phyloP scores from a whole-genome alignment of 2,113 vertebrate species.

The Sceloporus tristichus region DNA sequence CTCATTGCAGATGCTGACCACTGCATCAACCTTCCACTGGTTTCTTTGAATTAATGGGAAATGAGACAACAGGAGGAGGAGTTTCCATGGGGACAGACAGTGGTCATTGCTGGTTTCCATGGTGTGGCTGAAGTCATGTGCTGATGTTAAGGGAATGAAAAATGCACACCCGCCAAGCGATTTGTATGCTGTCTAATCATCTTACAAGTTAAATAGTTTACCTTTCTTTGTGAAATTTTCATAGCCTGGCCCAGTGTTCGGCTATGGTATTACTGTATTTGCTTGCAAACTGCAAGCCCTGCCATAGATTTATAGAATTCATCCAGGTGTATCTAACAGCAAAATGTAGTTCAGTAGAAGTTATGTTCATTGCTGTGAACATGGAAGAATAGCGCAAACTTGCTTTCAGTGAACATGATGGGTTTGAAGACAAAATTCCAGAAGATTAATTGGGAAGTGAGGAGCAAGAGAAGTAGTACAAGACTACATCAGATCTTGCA shows the following conservation, averaged over 20 bases:
- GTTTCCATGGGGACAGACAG: conserved; percentile 75
- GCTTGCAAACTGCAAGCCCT: conserved; percentile 19
- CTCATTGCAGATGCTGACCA: conserved; percentile 51
- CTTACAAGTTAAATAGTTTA: conserved; percentile 61
- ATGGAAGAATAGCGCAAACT: neutral
- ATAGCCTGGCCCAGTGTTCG: conserved; percentile 18
- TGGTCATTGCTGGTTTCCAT: conserved; percentile 82
- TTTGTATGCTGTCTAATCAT: conserved; percentile 66
- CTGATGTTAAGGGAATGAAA: conserved; percentile 35
- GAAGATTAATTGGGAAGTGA: neutral
- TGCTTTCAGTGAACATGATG: neutral
- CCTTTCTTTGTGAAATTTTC: conserved; percentile 54
- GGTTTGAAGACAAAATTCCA: neutral
- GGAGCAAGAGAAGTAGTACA: neutral
- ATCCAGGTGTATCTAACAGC: conserved; percentile 26
- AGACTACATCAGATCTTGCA: no score
- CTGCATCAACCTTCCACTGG: neutral
- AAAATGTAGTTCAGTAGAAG: neutral
- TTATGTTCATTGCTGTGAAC: conserved; percentile 5
- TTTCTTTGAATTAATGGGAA: conserved; percentile 23
- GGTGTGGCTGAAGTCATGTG: conserved; percentile 70
- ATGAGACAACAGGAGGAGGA: conserved; percentile 80
- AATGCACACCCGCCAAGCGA: conserved; percentile 42
- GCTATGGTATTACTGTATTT: neutral
- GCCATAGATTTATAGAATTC: neutral